Evolutionary conservation across 1,140 invertebrate species (phyloP).

Genomic region (Drosophila ananassae): DNA sequence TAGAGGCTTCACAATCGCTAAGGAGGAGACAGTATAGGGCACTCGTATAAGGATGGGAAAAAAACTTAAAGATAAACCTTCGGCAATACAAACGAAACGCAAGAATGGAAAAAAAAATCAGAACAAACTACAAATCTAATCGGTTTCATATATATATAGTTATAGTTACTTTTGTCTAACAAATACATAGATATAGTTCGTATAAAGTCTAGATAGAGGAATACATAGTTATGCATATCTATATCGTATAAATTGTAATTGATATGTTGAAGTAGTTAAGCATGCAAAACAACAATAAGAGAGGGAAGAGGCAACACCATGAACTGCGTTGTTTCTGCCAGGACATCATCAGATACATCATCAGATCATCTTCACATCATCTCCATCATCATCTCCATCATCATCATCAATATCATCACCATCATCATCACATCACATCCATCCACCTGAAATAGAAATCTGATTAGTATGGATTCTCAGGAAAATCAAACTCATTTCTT

Average conservation of each 20-base stretch:
- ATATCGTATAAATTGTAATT: conserved; percentile 53
- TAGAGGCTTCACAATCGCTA: conserved; percentile 33
- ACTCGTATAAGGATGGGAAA: conserved; percentile 8
- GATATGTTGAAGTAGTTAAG: conserved; percentile 72
- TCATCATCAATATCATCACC: conserved; percentile 53
- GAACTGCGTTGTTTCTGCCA: conserved; percentile 42
- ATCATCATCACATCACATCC: conserved; percentile 61
- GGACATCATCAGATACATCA: conserved; percentile 36
- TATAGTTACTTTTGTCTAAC: conserved; percentile 45
- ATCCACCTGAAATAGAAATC: conserved; percentile 82
- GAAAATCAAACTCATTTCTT: conserved; percentile 20
- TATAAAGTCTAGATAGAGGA: conserved; percentile 44
- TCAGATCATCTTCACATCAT: conserved; percentile 23
- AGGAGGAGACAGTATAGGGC: conserved; percentile 14
- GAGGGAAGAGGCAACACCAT: conserved; percentile 68
- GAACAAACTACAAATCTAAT: conserved; percentile 52
- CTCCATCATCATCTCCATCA: conserved; percentile 50
- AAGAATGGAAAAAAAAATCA: conserved; percentile 22
- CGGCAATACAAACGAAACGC: conserved; percentile 43
- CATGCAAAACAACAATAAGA: conserved; percentile 80
- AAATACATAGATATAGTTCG: conserved; percentile 40
- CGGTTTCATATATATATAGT: conserved; percentile 43
- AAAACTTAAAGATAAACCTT: conserved; percentile 49
- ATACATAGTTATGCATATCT: conserved; percentile 62
- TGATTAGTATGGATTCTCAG: conserved; percentile 77